Base-by-base conservation (phyloP, 2,113 vertebrate species). In the Pedetes capensis region DNA sequence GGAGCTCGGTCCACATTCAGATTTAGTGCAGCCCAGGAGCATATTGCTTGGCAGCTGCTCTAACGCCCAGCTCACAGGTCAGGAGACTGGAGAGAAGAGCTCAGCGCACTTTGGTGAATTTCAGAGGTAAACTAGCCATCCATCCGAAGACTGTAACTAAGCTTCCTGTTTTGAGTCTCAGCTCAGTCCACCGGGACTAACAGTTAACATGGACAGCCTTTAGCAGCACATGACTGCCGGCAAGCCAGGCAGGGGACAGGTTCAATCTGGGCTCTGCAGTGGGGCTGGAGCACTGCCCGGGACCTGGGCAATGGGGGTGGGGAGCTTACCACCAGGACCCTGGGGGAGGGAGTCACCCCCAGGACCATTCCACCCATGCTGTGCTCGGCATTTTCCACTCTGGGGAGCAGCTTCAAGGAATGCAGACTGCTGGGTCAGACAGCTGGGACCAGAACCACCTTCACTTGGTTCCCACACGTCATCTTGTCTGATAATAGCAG, bases 401-500 rank as follows among this genome's bases (percentile, higher is more conserved):
- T 53, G 59, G 13, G 11, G 29, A 22, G 12, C 14, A 7, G 8
- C 71, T 69, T n/a, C 0, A 4, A n/a, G 47, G 66, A 39, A 18
- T 22, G 9, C 23, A 14, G 59, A 49, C 47, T 13, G 1, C 51
- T 44, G 39, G 47, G 55, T 61, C 82, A 66, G 44, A 76, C 64
- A n/a, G 47, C 59, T 3, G 20, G 57, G 57, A 49, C 42, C 76
- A 66, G 42, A 93, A 59, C 37, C 53, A 53, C 42, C 59, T 64
- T 82, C 51, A 25, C 44, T 64, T 42, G 34, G 75, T 95, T 94
- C 82, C 84, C 90, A 91, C 44, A 74, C 74, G 57, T 61, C 39
- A 76, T 76, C 83, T 49, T 42, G 42, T 74, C 81, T 79, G 96
- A 76, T 95, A 74, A 95, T 57, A 89, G 92, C 3, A 87, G 87